Evolutionary conservation across 2,888 invertebrate genomes (phyloP), one percentile per base, ranked within the genome.

Genomic region (Vesta saturnalis): DNA sequence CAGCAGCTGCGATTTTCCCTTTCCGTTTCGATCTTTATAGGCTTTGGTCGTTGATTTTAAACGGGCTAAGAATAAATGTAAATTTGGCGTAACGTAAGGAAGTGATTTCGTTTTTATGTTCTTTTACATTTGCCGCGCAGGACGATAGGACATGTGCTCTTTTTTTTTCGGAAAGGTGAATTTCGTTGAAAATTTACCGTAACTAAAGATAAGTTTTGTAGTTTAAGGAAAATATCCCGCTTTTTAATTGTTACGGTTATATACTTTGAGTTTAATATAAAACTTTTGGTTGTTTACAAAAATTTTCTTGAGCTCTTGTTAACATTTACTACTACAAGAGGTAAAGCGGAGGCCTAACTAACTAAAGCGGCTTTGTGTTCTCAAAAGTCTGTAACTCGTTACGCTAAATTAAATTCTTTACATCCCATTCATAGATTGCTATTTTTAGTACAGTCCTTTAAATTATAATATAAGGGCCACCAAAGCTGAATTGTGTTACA

Each of bases 1-100:
- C 64, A 68, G 69, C 73, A 73, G 73, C 73, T 73, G 73, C 69
- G 69, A 69, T 71, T 71, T 73, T 58, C 47, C 65, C 69, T 49
- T 60, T 55, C 54, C 60, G 21, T 65, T 65, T 56, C 60, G 52
- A 70, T 63, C 69, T 61, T 70, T 70, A 69, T 69, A 60, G 64
- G 60, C 46, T 58, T 66, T 62, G 61, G 49, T 58, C 18, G 57
- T 23, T 49, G 62, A 60, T 70, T 56, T 43, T 56, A 61, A 69
- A 55, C 60, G 65, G 66, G 58, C 61, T 59, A 65, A 66, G 65
- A 70, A 70, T 65, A 64, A 66, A 70, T 70, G 69, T 60, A 70
- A 70, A 70, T 70, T 70, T 63, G 65, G 69, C 69, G 69, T 62
- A 70, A 66, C 69, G 64, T 49, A 57, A 70, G 69, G 66, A 70